These are phyloP conservation scores for Cryptoblepharus egeriae DNA, from an alignment of 2,797 vertebrate genomes.

Conservation along the genomic window DNA sequence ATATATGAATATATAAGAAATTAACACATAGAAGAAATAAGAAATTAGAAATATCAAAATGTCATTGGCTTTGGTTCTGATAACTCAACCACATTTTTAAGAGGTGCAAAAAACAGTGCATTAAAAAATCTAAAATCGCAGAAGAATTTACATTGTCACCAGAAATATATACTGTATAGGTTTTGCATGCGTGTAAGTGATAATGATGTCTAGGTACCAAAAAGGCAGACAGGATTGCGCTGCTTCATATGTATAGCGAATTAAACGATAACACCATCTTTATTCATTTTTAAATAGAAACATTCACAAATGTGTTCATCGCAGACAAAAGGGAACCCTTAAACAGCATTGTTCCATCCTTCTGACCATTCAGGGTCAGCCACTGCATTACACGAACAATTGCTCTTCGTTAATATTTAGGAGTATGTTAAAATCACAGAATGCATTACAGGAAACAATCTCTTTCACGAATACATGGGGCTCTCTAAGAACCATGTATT, in stretches of 20 bases:
- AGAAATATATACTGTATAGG: not conserved
- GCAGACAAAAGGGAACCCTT: not conserved
- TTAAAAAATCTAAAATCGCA: slow-evolving; percentile 1
- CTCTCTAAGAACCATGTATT: not conserved
- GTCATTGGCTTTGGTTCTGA: not conserved
- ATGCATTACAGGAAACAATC: not conserved
- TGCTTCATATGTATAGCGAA: not conserved
- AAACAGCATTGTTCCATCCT: not conserved
- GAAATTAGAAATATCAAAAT: not conserved
- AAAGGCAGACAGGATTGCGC: not conserved
- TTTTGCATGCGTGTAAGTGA: not conserved
- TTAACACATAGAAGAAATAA: slow-evolving; percentile 35
- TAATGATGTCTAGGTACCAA: too few relatives aligned
- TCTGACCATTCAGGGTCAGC: not conserved
- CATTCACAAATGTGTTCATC: not conserved
- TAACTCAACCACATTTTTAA: not conserved
- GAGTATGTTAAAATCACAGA: slow-evolving; percentile 4
- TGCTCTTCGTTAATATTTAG: not conserved
- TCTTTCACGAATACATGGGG: not conserved
- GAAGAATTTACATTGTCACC: slow-evolving; percentile 9
- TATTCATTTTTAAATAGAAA: not conserved
- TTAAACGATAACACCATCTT: not conserved
- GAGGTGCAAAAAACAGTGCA: not conserved
- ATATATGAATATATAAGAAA: too few relatives aligned
- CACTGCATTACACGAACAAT: not conserved